A percentile compares a stretch with the other conserved stretches of the same genome.
Conservation (phyloP, 2,113 vertebrate species). For the Leucosticte australis region DNA sequence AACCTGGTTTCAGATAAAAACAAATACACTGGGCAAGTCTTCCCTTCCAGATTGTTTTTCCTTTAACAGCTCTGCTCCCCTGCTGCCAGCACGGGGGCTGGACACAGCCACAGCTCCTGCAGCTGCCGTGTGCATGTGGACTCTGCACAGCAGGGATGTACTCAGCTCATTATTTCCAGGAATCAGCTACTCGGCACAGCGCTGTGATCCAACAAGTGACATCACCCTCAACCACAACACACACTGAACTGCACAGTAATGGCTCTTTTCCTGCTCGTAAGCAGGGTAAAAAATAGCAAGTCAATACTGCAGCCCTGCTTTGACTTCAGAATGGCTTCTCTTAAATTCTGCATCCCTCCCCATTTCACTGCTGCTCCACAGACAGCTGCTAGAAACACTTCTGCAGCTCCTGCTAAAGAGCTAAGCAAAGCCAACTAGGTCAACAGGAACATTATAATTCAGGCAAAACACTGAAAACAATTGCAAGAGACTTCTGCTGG, state of each 20-base stretch:
- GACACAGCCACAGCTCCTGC: background rate
- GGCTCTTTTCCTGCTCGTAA: background rate
- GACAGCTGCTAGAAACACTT: background rate
- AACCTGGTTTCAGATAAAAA: background rate
- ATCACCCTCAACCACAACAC: background rate
- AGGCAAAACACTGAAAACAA: background rate
- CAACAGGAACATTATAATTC: background rate
- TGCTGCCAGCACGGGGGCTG: rapidly evolving
- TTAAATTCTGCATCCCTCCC: background rate
- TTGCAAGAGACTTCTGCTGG: background rate
- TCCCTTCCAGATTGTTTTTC: background rate
- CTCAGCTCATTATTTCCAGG: background rate
- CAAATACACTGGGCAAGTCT: background rate
- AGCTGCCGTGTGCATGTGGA: background rate
- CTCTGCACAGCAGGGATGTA: background rate
- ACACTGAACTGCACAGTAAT: background rate
- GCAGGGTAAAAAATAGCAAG: background rate
- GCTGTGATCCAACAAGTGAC: background rate
- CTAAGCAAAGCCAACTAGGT: background rate
- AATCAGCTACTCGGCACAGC: background rate
- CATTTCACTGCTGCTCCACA: background rate
- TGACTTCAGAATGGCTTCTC: background rate
- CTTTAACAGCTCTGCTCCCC: background rate
- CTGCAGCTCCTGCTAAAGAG: background rate
- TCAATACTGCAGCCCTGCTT: background rate